Evolutionary conservation across 2,797 vertebrate genomes (phyloP), one percentile per base, ranked within the genome.

Genomic region (Serranus cabrilla): DNA sequence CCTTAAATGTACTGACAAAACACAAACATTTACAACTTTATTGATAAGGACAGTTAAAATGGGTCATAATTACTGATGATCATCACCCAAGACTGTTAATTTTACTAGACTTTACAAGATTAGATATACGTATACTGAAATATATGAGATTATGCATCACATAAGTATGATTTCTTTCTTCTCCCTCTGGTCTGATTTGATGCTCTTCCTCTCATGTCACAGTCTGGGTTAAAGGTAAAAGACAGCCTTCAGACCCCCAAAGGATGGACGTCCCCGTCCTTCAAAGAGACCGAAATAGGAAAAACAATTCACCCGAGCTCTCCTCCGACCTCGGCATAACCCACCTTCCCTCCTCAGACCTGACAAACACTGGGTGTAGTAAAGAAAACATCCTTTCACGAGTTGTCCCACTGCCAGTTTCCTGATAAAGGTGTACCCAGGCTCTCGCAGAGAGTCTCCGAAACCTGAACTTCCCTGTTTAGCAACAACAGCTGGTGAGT

Each of bases 311-410:
- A 60, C 65, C 49, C 23, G 43, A 76, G 52, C 50, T 61, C 79
- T 78, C 57, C 56, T 76, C 71, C 57, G 64, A 93, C 90, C 89
- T 89, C 71, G 43, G 66, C 56, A 37, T 78, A 78, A 80, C 65
- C 83, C 87, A 80, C 80, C 80, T 69, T 83, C 76, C 86, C 89
- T 79, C 79, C 45, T 80, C 84, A 73, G 80, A 89, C 77, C 77
- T 71, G 86, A 93, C 82, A 90, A 93, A 92, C 86, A 85, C 82
- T 75, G 89, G 85, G 85, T 84, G 84, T 86, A 85, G 86, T 84
- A 93, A 94, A 85, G 85, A 93, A 92, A 94, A 94, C 91, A 93
- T 94, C 92, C 92, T 93, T 87, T 87, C 62, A 67, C 25, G 31
- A 79, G 76, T 84, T 83, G 86, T 85, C 71, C 76, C 56, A 62